Evolutionary conservation across 2,888 invertebrate species (phyloP).

Genomic region (Drosophila leonis): DNA sequence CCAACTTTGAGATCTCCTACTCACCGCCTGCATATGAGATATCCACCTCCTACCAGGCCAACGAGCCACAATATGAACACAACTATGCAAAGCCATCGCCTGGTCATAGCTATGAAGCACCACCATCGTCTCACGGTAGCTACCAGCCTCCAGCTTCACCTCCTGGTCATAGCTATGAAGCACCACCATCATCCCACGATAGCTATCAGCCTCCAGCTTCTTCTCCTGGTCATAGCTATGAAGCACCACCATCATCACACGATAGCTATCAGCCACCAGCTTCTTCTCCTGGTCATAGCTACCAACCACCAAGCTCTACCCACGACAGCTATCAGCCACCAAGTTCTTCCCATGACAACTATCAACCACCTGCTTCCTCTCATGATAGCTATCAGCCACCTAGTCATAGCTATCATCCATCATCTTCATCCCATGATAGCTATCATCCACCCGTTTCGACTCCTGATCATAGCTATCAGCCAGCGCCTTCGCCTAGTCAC

Average conservation of each 20-base stretch:
- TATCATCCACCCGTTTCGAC: not conserved
- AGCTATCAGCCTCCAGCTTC: not conserved
- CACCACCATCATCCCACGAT: conserved; percentile 22
- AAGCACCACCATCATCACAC: no score
- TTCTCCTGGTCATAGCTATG: conserved; percentile 5
- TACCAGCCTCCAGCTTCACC: conserved; percentile 25
- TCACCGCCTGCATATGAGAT: conserved; percentile 82
- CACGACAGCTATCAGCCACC: conserved; percentile 17
- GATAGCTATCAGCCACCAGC: not conserved
- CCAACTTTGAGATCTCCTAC: conserved; percentile 77
- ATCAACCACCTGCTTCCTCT: conserved; percentile 17
- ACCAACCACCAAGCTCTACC: conserved; percentile 8
- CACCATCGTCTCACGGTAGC: not conserved
- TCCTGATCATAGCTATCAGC: conserved; percentile 8
- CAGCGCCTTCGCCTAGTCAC: conserved; percentile 18
- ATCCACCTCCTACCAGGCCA: conserved; percentile 61
- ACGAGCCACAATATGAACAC: conserved; percentile 39
- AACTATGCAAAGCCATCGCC: conserved; percentile 53
- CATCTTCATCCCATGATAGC: conserved; percentile 22
- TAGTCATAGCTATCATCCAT: conserved; percentile 7
- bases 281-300: no score
- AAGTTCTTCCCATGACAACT: not conserved
- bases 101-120: conserved; percentile 16
- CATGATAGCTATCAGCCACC: conserved; percentile 27
- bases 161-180: not conserved